Evolutionary conservation across 2,888 invertebrate genomes (phyloP).

Genomic region (Tholera decimalis): DNA sequence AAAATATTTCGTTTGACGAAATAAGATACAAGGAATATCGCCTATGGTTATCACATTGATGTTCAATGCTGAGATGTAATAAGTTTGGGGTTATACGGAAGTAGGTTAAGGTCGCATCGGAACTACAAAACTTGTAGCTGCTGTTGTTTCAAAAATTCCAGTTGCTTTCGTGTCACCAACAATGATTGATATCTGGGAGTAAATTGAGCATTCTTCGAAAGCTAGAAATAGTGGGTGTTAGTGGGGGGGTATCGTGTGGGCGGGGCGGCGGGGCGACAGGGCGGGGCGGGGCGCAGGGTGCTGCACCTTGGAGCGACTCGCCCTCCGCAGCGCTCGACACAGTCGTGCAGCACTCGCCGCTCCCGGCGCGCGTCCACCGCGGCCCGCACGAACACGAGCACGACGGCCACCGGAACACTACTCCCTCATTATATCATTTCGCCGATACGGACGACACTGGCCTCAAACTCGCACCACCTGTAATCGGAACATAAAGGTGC

Average conservation of each 20-base stretch:
- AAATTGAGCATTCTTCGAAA: slow-evolving; percentile 44
- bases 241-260: slow-evolving; percentile 78
- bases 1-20: background rate
- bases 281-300: slow-evolving; percentile 88
- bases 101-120: background rate
- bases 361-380: slow-evolving; percentile 79
- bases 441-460: slow-evolving; percentile 51
- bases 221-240: slow-evolving; percentile 76
- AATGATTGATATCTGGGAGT: slow-evolving; percentile 11
- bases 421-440: slow-evolving; percentile 49
- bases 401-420: slow-evolving; percentile 41
- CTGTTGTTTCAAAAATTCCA: background rate
- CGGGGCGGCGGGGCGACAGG: slow-evolving; percentile 72
- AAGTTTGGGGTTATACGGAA: too few species aligned
- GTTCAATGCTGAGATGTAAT: background rate
- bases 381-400: slow-evolving; percentile 59
- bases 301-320: slow-evolving; percentile 81
- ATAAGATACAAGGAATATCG: background rate
- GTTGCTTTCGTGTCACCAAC: background rate
- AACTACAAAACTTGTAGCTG: background rate
- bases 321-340: slow-evolving; percentile 81
- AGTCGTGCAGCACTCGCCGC: slow-evolving; percentile 85
- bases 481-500: slow-evolving; percentile 80
- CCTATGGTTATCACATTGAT: background rate
- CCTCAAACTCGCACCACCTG: slow-evolving; percentile 70